Evolutionary conservation across 2,113 vertebrate species (phyloP), one percentile per base, ranked within the genome.

Genomic region (Pardalotus punctatus): DNA sequence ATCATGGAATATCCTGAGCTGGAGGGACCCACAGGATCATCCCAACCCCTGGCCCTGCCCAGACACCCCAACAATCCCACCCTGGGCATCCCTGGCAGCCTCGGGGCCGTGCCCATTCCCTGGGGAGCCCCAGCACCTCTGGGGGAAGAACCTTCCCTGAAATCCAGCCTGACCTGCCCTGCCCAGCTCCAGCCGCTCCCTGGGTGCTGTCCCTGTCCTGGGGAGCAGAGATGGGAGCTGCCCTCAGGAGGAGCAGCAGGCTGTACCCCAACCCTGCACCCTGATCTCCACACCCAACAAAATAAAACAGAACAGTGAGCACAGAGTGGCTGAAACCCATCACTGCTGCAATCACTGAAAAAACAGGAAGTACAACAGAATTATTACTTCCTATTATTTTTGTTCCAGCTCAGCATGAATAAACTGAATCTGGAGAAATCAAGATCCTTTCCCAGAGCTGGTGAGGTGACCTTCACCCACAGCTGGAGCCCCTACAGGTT

Each of bases 131-230:
- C 28, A 38, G 27, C 51, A 56, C 31, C 66, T 50, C 42, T 50
- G 76, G 21, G 21, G 29, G 35, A 10, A 11, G 25, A 71, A 0
- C n/a, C 57, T 56, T 40, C 8, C 11, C 42, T 54, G 4, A 22
- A 0, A 0, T 48, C 47, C 65, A 38, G 0, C 65, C 56, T 6
- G 0, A 38, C 0, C 33, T 45, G 18, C 10, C 5, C 73, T 29
- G n/a, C 23, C 0, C 56, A 54, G 40, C 48, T 14, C n/a, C 57
- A 57, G 67, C 27, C 0, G 0, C 0, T 13, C 31, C 58, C 58
- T 20, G 12, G 25, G 6, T 7, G 1, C 50, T 31, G 35, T 64
- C 42, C 56, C 57, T 14, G 11, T 27, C 6, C 2, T 50, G 62
- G 33, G 33, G n/a, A 66, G 21, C 70, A 74, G 53, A 12, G 12